phyloP scores from a whole-genome alignment of 1,140 invertebrate species.

The Ganaspis sp. region DNA sequence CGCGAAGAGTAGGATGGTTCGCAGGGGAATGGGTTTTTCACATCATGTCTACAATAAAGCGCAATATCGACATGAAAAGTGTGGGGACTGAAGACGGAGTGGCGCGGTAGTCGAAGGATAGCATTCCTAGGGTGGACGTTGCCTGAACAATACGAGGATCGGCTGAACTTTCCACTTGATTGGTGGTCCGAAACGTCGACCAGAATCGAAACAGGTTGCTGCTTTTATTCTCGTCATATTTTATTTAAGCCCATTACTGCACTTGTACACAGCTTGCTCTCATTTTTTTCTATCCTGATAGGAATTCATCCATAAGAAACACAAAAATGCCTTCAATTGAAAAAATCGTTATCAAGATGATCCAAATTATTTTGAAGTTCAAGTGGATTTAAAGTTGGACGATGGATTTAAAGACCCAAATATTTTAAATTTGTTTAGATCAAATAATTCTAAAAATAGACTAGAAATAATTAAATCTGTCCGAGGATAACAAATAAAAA shows the following conservation, averaged over 20 bases:
- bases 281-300: not conserved
- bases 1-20: conserved; percentile 36
- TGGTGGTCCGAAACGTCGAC: not conserved
- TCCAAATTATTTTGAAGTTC: too few relatives aligned
- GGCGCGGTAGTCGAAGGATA: not conserved
- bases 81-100: not conserved
- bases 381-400: too few relatives aligned
- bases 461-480: too few relatives aligned
- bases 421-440: too few relatives aligned
- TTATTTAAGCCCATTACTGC: not conserved
- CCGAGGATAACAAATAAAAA: too few relatives aligned
- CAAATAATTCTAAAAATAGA: too few relatives aligned
- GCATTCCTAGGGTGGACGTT: not conserved
- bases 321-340: too few relatives aligned
- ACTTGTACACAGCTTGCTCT: not conserved
- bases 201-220: not conserved
- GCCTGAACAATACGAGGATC: not conserved
- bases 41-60: conserved; percentile 49
- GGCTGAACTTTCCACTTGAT: not conserved
- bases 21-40: conserved; percentile 32
- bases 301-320: too few relatives aligned
- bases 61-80: conserved; percentile 47
- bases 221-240: not conserved
- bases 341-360: too few relatives aligned
- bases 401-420: too few relatives aligned